phyloP scores from a whole-genome alignment of 2,888 invertebrate genomes.

The Volucella zonaria region DNA sequence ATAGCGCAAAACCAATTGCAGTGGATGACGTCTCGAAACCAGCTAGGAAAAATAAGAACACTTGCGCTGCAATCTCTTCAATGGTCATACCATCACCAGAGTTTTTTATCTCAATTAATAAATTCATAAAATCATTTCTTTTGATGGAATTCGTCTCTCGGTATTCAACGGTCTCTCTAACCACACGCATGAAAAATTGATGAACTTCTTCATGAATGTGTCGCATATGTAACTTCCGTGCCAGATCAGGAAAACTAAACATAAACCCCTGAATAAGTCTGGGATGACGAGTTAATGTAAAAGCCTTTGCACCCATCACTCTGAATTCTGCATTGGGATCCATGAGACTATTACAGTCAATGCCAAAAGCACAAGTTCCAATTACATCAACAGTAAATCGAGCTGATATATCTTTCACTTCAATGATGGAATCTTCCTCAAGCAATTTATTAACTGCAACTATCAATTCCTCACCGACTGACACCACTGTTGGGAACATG shows the following conservation, averaged over 20 bases:
- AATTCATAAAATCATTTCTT: slow-evolving; percentile 85
- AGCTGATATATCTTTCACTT: slow-evolving; percentile 81
- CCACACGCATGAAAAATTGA: slow-evolving; percentile 83
- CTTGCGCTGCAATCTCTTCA: slow-evolving; percentile 80
- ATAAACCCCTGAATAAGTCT: slow-evolving; percentile 76
- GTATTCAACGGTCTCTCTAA: slow-evolving; percentile 83
- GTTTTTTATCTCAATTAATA: slow-evolving; percentile 84
- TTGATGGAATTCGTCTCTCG: slow-evolving; percentile 83
- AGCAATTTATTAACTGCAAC: slow-evolving; percentile 10
- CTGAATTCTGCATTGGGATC: slow-evolving; percentile 81
- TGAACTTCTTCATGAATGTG: slow-evolving; percentile 76
- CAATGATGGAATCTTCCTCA: slow-evolving; percentile 77
- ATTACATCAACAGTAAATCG: slow-evolving; percentile 84
- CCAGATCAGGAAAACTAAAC: slow-evolving; percentile 76
- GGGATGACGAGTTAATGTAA: slow-evolving; percentile 76
- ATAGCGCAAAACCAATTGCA: slow-evolving; percentile 84
- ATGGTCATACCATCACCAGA: slow-evolving; percentile 78
- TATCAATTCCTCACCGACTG: slow-evolving; percentile 75
- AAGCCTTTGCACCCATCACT: slow-evolving; percentile 11
- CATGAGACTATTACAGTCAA: slow-evolving; percentile 82
- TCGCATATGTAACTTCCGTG: slow-evolving; percentile 76
- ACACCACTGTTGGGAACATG: slow-evolving; percentile 77
- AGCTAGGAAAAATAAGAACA: slow-evolving; percentile 81
- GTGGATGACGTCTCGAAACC: slow-evolving; percentile 87
- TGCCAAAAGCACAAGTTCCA: slow-evolving; percentile 83